Percentiles rank a stretch among this genome's conserved stretches.
Conservation (phyloP, 1,140 invertebrate species). For the Drosophila pectinifera region DNA sequence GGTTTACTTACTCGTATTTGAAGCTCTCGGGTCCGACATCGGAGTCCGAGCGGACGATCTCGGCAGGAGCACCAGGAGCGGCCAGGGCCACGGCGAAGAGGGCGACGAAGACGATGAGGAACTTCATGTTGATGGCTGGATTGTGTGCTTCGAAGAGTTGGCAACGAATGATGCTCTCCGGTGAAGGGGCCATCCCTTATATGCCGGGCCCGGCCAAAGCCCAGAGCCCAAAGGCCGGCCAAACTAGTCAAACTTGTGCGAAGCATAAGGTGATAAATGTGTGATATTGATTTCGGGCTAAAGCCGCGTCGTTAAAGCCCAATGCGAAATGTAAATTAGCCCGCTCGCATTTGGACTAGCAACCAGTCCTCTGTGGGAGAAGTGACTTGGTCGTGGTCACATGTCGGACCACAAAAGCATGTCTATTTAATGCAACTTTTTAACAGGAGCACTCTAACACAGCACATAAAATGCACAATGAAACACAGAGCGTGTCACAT, state of each 20-base stretch:
- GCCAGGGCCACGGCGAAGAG: conserved; percentile 69
- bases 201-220: conserved; percentile 14
- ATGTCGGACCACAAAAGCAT: not conserved
- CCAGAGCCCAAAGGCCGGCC: conserved; percentile 9
- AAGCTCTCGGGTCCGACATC: conserved; percentile 50
- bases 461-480: too few species aligned
- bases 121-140: conserved; percentile 61
- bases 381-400: not conserved
- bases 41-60: conserved; percentile 57
- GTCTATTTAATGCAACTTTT: not conserved
- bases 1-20: conserved; percentile 48
- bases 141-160: conserved; percentile 26
- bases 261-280: conserved; percentile 34
- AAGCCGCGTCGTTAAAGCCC: conserved; percentile 16
- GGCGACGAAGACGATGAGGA: conserved; percentile 68
- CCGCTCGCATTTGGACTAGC: conserved; percentile 5
- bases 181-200: conserved; percentile 10
- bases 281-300: conserved; percentile 24
- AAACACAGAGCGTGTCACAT: too few species aligned
- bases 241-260: conserved; percentile 34
- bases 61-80: not conserved
- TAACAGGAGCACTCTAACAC: not conserved
- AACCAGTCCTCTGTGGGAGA: not conserved
- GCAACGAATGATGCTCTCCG: conserved; percentile 30
- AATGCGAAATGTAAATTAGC: conserved; percentile 34